Evolutionary conservation across 1,140 invertebrate genomes (phyloP).

Genomic region (Papilio dardanus): DNA sequence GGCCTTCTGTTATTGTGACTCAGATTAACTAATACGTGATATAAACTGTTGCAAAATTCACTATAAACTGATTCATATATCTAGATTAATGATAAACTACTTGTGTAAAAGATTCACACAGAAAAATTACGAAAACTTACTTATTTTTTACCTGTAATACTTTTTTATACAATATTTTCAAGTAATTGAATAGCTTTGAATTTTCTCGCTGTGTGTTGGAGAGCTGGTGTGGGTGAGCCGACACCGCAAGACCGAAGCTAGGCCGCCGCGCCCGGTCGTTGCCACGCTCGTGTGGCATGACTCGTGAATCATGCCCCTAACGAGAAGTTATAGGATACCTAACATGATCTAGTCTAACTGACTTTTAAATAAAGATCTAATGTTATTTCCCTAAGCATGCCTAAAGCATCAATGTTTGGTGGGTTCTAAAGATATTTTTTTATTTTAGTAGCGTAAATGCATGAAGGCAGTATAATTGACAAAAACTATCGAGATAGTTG

Average conservation of each 20-base stretch:
- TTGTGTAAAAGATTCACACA: background rate
- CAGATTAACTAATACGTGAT: background rate
- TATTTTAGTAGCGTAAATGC: too few species aligned
- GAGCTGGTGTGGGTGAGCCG: background rate
- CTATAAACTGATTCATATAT: background rate
- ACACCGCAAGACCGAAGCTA: background rate
- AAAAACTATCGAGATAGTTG: too few species aligned
- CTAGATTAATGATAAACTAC: background rate
- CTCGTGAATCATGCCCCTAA: background rate
- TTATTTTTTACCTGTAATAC: too few species aligned
- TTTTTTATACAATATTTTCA: background rate
- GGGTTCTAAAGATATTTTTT: too few species aligned
- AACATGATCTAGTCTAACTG: background rate
- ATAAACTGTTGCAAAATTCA: background rate
- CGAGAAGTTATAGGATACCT: background rate
- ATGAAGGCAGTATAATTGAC: too few species aligned
- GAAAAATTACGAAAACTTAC: too few species aligned
- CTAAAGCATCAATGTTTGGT: too few species aligned
- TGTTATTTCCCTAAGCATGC: too few species aligned
- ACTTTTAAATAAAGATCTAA: too few species aligned
- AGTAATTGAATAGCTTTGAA: background rate
- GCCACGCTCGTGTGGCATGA: background rate
- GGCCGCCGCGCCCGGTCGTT: background rate
- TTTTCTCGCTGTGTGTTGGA: background rate
- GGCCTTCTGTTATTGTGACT: constrained; percentile 19